Base-by-base conservation (phyloP, 1,140 invertebrate species). In the Cherax quadricarinatus region DNA sequence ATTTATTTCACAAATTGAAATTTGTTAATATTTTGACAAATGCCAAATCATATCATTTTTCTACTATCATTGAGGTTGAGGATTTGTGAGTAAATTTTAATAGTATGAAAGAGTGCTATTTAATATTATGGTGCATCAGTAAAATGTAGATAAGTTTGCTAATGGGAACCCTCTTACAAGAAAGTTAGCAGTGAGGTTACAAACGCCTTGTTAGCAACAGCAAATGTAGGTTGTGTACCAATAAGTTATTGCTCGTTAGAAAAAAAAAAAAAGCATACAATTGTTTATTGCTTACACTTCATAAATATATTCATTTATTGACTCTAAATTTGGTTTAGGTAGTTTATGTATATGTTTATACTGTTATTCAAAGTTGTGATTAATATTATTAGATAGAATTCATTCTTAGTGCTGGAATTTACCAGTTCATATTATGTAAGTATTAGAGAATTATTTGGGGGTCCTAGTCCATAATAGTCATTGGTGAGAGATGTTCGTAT, bases 331-430 rank as follows among this genome's bases (percentile, higher is more conserved):
- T 70, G 51, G 62, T 86, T 51, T 70, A 66, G 62, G 30, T 86
- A 86, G 84, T 41, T 86, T 75, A 86, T 75, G 70, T 86, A 86
- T 75, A 70, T 86, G 70, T 70, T 70, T 70, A 86, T 70, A 86
- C 21, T 83, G 57, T 83, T 83, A 73, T 86, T 73, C 49, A 70
- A 86, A 86, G 85, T 86, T 86, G 85, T 86, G 85, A 86, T 86
- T 75, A 73, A 66, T 86, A 86, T 86, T 75, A 49, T 86, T 70
- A 51, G 85, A 30, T 75, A 75, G 70, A 75, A 75, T 86, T 70
- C 60, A 86, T 75, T 75, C 85, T 51, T 86, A 86, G 66, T 86
- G 75, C 75, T 86, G 85, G 70, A 86, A 83, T 83, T 83, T 75
- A 86, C 70, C 85, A 51, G 85, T 86, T 86, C 53, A 66, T 86